A percentile compares a stretch with the other conserved stretches of the same genome.
Conservation (phyloP, 2,113 vertebrate species). For the Periophthalmodon schlosseri region DNA sequence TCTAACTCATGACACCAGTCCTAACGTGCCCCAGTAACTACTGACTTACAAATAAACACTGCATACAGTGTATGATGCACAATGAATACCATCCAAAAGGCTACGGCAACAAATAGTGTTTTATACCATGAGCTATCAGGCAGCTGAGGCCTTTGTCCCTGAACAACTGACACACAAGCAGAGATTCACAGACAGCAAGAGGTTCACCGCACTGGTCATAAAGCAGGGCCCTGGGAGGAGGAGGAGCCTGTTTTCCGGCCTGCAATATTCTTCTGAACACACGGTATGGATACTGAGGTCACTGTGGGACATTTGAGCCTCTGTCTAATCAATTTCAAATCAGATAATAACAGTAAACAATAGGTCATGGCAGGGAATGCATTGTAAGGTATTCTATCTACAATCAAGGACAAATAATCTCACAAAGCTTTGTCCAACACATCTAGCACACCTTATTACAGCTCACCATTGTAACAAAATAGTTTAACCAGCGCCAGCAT, state of each 20-base stretch:
- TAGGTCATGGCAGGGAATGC: neutral
- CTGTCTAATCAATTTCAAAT: neutral
- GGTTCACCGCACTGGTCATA: constrained; percentile 36
- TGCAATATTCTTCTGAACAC: constrained; percentile 27
- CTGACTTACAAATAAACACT: too few species aligned
- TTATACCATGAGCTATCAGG: neutral
- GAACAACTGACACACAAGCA: constrained; percentile 24
- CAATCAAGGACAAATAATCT: neutral
- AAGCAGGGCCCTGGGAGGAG: constrained; percentile 34
- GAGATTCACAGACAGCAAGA: constrained; percentile 39
- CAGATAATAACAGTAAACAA: neutral
- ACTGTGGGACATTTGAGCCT: neutral
- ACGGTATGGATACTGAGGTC: constrained; percentile 6
- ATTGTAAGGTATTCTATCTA: neutral
- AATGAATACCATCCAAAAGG: neutral
- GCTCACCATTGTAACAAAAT: neutral
- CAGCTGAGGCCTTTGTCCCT: neutral
- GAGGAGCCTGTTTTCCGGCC: constrained; percentile 43
- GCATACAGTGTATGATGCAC: too few species aligned
- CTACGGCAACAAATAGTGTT: neutral
- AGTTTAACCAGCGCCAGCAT: neutral
- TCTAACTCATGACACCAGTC: too few species aligned
- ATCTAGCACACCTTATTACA: neutral
- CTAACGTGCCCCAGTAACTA: too few species aligned
- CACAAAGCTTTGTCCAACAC: neutral